Percentiles rank a stretch among this genome's conserved stretches.
These are phyloP conservation scores for Heliconius hermathena DNA, from an alignment of 1,140 invertebrate species.

Conservation along the genomic window DNA sequence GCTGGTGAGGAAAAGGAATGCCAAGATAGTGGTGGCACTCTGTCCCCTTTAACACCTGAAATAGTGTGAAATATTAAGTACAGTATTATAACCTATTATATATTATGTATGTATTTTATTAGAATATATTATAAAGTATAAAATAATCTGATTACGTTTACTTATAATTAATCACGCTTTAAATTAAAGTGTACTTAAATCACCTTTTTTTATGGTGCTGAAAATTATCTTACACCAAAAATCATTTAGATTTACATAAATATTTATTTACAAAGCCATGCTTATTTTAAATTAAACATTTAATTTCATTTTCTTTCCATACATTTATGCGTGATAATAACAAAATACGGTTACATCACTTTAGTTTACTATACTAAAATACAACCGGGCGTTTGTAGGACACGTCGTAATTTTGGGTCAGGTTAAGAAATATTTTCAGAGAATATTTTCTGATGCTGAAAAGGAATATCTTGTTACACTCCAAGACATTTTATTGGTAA, in stretches of 20 bases:
- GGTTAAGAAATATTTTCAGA: neutral
- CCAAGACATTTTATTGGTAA: slow-evolving; percentile 10
- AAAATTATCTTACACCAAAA: too few relatives aligned
- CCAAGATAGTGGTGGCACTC: neutral
- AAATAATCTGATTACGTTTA: neutral
- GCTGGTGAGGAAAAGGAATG: neutral
- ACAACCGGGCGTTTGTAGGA: neutral
- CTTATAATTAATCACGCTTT: too few relatives aligned
- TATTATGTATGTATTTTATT: too few relatives aligned
- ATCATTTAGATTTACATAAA: too few relatives aligned
- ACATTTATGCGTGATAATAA: neutral
- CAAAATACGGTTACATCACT: neutral
- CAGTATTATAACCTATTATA: too few relatives aligned
- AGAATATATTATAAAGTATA: too few relatives aligned
- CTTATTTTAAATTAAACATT: neutral
- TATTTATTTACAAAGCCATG: neutral
- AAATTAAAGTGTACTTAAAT: too few relatives aligned
- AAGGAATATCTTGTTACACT: slow-evolving; percentile 11
- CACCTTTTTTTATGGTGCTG: too few relatives aligned
- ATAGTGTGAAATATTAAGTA: neutral
- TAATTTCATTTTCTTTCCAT: neutral
- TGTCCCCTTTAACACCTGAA: neutral
- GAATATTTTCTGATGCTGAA: slow-evolving; percentile 3
- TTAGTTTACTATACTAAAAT: neutral
- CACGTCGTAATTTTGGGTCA: slow-evolving; percentile 1